Conservation (phyloP, 1,140 invertebrate genomes). For the Vollenhovia emeryi region DNA sequence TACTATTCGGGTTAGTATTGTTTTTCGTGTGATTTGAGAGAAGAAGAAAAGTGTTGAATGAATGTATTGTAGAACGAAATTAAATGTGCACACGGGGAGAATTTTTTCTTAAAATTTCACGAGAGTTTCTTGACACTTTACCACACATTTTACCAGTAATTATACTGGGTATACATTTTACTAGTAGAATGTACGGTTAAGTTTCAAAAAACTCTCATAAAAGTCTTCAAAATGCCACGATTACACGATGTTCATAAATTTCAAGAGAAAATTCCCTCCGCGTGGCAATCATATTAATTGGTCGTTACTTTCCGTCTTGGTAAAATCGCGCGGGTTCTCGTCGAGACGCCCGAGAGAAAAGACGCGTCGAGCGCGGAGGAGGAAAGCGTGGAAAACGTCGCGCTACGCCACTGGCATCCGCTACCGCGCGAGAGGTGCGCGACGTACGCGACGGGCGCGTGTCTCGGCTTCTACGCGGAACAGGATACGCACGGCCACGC, state of each 20-base stretch:
- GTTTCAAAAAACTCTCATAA: no score
- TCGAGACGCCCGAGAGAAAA: background rate
- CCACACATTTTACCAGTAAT: no score
- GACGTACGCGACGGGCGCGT: constrained; percentile 4
- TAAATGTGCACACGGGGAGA: no score
- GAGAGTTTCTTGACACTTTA: no score
- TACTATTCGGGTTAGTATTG: no score
- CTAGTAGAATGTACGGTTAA: no score
- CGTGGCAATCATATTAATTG: background rate
- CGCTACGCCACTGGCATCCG: constrained; percentile 33
- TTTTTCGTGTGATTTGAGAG: background rate
- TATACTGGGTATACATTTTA: no score
- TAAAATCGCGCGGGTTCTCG: background rate
- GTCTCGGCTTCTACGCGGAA: constrained; percentile 16
- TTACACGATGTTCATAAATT: no score
- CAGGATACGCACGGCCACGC: constrained; percentile 41
- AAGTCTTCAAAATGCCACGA: no score
- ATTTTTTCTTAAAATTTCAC: no score
- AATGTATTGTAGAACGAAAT: background rate
- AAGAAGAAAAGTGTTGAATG: background rate
- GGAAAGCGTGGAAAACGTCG: background rate
- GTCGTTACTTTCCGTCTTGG: background rate
- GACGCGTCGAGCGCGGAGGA: no score
- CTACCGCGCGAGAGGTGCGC: background rate
- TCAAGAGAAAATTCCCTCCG: no score